phyloP scores from a whole-genome alignment of 1,140 invertebrate genomes.

The Drosophila kurseongensis region DNA sequence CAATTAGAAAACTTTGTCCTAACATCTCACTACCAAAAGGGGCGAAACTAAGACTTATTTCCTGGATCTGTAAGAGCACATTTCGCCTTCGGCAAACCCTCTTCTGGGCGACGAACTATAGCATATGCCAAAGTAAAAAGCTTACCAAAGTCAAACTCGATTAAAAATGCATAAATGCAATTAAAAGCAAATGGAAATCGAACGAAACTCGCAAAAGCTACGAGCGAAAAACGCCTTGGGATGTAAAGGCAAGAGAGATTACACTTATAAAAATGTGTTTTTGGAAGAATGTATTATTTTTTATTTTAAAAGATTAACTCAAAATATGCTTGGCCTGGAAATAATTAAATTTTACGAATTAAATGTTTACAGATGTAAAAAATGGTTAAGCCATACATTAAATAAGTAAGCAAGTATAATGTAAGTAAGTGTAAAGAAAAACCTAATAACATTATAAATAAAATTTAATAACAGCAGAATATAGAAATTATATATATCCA shows the following conservation, averaged over 20 bases:
- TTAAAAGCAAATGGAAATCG: slow-evolving; percentile 61
- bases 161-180: slow-evolving; percentile 62
- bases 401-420: too few relatives aligned
- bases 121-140: slow-evolving; percentile 51
- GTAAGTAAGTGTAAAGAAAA: too few relatives aligned
- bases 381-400: too few relatives aligned
- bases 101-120: slow-evolving; percentile 4
- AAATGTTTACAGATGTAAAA: too few relatives aligned
- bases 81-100: slow-evolving; percentile 1
- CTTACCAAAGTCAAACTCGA: slow-evolving; percentile 58
- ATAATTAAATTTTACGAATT: too few relatives aligned
- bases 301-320: too few relatives aligned
- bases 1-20: slow-evolving; percentile 52
- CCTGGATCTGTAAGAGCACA: slow-evolving; percentile 11
- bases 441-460: too few relatives aligned
- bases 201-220: slow-evolving; percentile 53
- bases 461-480: too few relatives aligned
- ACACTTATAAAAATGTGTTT: neutral
- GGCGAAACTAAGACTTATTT: slow-evolving; percentile 32
- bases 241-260: slow-evolving; percentile 6
- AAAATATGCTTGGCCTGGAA: neutral
- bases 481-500: too few relatives aligned
- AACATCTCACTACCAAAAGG: slow-evolving; percentile 21
- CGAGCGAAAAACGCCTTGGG: slow-evolving; percentile 9
- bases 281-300: too few relatives aligned